These are phyloP conservation scores for Sus cebifrons DNA, from an alignment of 2,797 vertebrate species.

Conservation along the genomic window DNA sequence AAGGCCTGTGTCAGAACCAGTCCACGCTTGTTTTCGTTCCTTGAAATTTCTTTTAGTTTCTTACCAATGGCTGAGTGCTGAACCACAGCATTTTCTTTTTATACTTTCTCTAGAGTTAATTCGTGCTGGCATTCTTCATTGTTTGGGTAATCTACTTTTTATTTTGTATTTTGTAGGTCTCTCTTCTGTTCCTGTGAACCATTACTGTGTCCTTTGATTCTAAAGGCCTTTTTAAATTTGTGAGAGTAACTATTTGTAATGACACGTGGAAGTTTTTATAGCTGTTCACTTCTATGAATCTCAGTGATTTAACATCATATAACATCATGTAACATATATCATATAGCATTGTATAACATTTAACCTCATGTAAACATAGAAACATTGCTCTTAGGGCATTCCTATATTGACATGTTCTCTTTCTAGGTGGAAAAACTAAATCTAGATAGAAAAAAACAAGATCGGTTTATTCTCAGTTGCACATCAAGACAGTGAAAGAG, in stretches of 20 bases:
- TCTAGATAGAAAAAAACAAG: constrained; percentile 34
- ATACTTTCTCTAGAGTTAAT: constrained; percentile 34
- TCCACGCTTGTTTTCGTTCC: background rate
- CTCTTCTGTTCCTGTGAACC: constrained; percentile 24
- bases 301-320: background rate
- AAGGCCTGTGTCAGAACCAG: background rate
- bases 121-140: constrained; percentile 19
- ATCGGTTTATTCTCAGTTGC: background rate
- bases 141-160: constrained; percentile 13
- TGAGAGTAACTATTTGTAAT: constrained; percentile 32
- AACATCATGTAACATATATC: no score
- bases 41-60: constrained; percentile 19
- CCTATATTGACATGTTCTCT: background rate
- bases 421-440: constrained; percentile 54
- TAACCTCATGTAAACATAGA: no score
- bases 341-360: no score
- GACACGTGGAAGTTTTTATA: constrained; percentile 18
- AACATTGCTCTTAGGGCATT: constrained; percentile 9
- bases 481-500: background rate
- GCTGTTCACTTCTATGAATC: background rate
- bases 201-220: background rate
- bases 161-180: constrained; percentile 15
- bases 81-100: background rate
- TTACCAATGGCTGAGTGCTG: background rate
- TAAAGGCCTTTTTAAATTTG: constrained; percentile 26